Conservation (phyloP, 2,113 vertebrate species). For the Accipiter cooperii region DNA sequence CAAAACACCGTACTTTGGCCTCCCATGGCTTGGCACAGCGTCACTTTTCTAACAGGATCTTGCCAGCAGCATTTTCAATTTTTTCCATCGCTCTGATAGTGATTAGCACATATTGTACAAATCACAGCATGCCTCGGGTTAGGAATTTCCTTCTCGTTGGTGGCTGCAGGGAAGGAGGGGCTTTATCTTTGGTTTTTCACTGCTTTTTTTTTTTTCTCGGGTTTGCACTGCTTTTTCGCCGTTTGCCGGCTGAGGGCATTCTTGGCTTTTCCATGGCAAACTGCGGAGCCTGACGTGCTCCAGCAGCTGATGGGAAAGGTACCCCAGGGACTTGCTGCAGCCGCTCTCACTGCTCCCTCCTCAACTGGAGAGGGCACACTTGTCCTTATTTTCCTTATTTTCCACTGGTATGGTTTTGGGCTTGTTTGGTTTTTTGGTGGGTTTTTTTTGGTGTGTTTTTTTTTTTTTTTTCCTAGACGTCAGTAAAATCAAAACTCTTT, state of each 20-base stretch:
- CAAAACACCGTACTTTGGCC: rapidly evolving
- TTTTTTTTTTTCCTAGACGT: rapidly evolving
- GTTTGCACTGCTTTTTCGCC: background rate
- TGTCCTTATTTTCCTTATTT: background rate
- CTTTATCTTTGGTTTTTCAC: background rate
- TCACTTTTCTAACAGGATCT: slow-evolving; percentile 40
- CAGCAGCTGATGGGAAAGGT: background rate
- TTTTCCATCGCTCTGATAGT: background rate
- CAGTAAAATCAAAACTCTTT: background rate
- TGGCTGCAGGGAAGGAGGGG: background rate
- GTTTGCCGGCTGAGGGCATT: slow-evolving; percentile 63
- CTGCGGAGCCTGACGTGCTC: background rate
- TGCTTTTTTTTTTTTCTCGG: background rate
- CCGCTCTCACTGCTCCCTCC: background rate
- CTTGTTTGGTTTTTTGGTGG: too few relatives aligned
- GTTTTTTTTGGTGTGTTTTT: too few relatives aligned
- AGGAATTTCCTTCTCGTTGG: background rate
- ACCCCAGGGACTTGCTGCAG: background rate
- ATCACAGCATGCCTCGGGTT: background rate
- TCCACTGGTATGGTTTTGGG: background rate
- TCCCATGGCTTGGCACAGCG: background rate
- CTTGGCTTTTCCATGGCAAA: slow-evolving; percentile 5
- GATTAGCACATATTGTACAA: background rate
- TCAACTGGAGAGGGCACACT: slow-evolving; percentile 40
- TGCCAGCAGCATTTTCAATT: background rate